phyloP scores from a whole-genome alignment of 2,797 vertebrate genomes.

The Lepus townsendii region DNA sequence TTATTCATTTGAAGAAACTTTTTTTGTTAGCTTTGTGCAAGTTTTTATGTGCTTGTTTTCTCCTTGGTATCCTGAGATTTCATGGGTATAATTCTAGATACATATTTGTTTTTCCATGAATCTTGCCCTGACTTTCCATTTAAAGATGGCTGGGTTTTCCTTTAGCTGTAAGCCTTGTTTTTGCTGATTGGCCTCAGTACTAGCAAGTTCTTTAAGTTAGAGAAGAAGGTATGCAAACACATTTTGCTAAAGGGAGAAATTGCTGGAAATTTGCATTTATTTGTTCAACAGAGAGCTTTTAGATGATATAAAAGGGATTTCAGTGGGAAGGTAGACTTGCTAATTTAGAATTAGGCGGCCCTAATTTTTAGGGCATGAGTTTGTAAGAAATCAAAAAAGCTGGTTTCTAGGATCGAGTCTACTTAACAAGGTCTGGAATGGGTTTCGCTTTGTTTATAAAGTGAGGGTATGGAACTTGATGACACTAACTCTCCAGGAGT shows the following conservation, averaged over 20 bases:
- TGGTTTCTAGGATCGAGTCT: not conserved
- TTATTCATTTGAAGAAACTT: constrained; percentile 48
- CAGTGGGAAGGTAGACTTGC: not conserved
- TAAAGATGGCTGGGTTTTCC: not conserved
- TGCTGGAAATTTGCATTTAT: constrained; percentile 12
- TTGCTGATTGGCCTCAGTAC: not conserved
- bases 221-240: not conserved
- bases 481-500: not conserved
- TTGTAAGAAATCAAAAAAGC: not conserved
- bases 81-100: not conserved
- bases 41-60: constrained; percentile 16
- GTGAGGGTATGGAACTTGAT: not conserved
- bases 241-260: not conserved
- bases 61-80: constrained; percentile 23
- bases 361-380: not conserved
- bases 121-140: not conserved
- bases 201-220: not conserved
- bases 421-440: not conserved
- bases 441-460: not conserved
- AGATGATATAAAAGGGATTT: not conserved
- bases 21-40: not conserved
- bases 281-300: not conserved
- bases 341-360: not conserved
- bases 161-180: not conserved
- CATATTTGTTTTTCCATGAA: not conserved